Base-by-base conservation (phyloP, 2,888 invertebrate species). In the Anagyrus pseudococci region DNA sequence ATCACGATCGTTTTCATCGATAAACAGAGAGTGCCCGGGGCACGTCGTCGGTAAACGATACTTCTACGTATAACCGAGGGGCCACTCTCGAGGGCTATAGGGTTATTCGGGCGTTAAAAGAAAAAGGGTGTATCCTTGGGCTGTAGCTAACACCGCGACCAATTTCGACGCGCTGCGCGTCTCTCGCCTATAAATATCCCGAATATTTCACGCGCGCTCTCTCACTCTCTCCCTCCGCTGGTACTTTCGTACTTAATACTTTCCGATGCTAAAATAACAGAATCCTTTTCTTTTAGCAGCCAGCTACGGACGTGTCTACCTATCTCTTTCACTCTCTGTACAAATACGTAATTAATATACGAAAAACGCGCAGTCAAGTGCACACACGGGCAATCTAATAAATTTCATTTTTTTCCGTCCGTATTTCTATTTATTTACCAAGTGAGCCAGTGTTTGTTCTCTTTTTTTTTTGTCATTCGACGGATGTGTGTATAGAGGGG, bases 201-300 rank as follows among this genome's bases (percentile, higher is more conserved):
- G 23, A 15, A 44, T 6, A 58, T 62, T 57, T 62, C 58, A 54
- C 48, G 62, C 53, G 43, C 47, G 40, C 33, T 20, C 3, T 8
- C 33, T n/a, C n/a, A n/a, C n/a, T n/a, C n/a, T n/a, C n/a, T n/a
- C n/a, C n/a, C n/a, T n/a, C 44, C 1, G 25, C 41, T 54, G 4
- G n/a, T 4, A 2, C 48, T 40, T 8, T 46, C 26, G 26, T 40
- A 20, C 58, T 29, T 26, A 55, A 58, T 63, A 50, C 58, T 63
- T 49, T 62, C 10, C 48, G 44, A 54, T 26, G 49, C 44, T 63
- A 57, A 58, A 63, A 63, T 49, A 58, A 63, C 58, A 58, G 15
- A 6, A 25, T 15, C 10, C n/a, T 29, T 37, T 37, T 13, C 33
- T 19, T 41, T n/a, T 41, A 25, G 1, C 29, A 17, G 50, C 25